These are phyloP conservation scores for Myiozetetes cayanensis DNA, from an alignment of 2,113 vertebrate genomes.

Conservation along the genomic window DNA sequence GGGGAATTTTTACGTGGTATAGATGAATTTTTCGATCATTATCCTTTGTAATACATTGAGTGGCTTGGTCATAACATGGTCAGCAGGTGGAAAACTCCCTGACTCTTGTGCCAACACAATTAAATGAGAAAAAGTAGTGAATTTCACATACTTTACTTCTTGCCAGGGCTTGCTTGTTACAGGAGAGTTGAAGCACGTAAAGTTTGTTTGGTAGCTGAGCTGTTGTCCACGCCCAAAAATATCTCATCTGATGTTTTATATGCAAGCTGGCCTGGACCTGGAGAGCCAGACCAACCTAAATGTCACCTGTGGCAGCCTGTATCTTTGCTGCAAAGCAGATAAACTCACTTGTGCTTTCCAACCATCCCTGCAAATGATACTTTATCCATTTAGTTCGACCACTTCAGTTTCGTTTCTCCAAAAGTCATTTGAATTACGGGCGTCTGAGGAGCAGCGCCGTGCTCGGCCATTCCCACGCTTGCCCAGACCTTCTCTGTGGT, in stretches of 20 bases:
- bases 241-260: background rate
- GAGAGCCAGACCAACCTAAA: background rate
- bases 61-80: background rate
- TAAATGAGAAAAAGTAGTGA: background rate
- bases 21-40: background rate
- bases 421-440: background rate
- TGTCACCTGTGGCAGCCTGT: background rate
- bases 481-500: fast-evolving
- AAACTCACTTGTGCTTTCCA: background rate
- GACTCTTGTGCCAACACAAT: background rate
- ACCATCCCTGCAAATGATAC: fast-evolving
- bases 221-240: background rate
- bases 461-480: background rate
- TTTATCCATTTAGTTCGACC: background rate
- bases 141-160: background rate
- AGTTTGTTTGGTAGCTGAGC: background rate
- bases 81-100: background rate
- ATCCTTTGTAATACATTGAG: background rate
- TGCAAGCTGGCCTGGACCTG: background rate
- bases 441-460: background rate
- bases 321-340: background rate
- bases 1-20: background rate
- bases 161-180: background rate
- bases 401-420: background rate
- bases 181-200: background rate